Conservation (phyloP, 2,888 invertebrate genomes). For the Cryptophagus acutangulus region DNA sequence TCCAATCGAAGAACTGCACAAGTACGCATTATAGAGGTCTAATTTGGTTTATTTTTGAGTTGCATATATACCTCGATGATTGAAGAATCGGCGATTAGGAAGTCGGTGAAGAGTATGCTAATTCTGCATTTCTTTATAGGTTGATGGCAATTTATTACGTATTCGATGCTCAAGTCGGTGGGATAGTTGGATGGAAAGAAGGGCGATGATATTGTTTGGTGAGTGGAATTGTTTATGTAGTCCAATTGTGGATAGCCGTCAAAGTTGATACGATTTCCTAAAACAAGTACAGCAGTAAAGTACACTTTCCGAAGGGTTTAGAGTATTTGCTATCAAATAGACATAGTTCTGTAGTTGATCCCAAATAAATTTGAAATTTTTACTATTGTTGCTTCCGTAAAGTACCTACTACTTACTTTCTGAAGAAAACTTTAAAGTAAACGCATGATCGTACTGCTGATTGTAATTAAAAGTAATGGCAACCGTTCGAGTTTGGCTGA, state of each 20-base stretch:
- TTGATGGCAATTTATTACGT: constrained; percentile 55
- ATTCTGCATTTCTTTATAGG: constrained; percentile 50
- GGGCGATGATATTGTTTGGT: constrained; percentile 60
- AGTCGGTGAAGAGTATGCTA: constrained; percentile 62
- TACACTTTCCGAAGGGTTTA: too few species aligned
- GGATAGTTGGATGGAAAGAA: constrained; percentile 65
- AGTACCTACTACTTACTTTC: constrained; percentile 53
- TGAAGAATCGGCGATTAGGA: constrained; percentile 60
- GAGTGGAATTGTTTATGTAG: constrained; percentile 44
- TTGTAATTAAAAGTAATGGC: constrained; percentile 57
- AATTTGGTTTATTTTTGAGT: background rate
- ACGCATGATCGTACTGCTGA: constrained; percentile 56
- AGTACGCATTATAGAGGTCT: constrained; percentile 13
- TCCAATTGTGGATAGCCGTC: constrained; percentile 48
- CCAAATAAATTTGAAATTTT: too few species aligned
- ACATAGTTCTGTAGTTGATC: constrained; percentile 1
- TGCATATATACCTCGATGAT: constrained; percentile 56
- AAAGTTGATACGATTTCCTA: constrained; percentile 56
- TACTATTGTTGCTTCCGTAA: too few species aligned
- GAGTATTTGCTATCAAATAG: constrained; percentile 3
- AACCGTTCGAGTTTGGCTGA: constrained; percentile 57
- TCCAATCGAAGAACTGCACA: constrained; percentile 61
- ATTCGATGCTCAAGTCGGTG: constrained; percentile 61
- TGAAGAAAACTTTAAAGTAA: constrained; percentile 59
- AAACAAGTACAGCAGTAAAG: too few species aligned